These are phyloP conservation scores for Thumatha senex DNA, from an alignment of 2,888 invertebrate species.

Conservation along the genomic window DNA sequence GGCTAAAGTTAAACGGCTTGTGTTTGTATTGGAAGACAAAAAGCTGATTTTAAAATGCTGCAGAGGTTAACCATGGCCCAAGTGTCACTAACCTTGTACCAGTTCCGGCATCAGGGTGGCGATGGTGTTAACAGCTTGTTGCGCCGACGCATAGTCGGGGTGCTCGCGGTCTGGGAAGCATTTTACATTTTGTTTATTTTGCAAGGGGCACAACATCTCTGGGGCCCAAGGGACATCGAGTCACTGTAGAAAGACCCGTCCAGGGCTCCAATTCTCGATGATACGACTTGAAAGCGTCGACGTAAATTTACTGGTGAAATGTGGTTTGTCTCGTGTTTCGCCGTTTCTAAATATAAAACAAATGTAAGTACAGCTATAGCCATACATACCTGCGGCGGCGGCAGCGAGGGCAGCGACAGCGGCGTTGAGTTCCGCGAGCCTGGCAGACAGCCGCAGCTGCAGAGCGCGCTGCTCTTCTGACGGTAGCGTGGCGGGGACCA, in stretches of 20 bases:
- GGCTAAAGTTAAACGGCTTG: too few species aligned
- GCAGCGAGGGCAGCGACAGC: not conserved
- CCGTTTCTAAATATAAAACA: not conserved
- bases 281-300: too few species aligned
- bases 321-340: too few species aligned
- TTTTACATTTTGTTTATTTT: too few species aligned
- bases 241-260: too few species aligned
- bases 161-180: slow-evolving; percentile 4
- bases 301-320: too few species aligned
- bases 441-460: slow-evolving; percentile 10
- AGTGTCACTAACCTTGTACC: slow-evolving; percentile 14
- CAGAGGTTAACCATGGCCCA: too few species aligned
- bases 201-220: too few species aligned
- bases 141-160: slow-evolving; percentile 35
- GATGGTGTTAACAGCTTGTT: slow-evolving; percentile 29
- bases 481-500: slow-evolving; percentile 5
- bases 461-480: slow-evolving; percentile 6
- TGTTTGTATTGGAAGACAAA: too few species aligned
- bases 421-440: slow-evolving; percentile 4
- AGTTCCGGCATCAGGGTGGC: slow-evolving; percentile 35
- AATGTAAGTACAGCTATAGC: not conserved
- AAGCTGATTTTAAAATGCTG: too few species aligned
- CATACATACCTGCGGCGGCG: not conserved
- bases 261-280: too few species aligned
- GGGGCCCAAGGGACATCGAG: too few species aligned